These are phyloP conservation scores for Carterocephalus palaemon DNA, from an alignment of 2,888 invertebrate genomes.

Conservation along the genomic window DNA sequence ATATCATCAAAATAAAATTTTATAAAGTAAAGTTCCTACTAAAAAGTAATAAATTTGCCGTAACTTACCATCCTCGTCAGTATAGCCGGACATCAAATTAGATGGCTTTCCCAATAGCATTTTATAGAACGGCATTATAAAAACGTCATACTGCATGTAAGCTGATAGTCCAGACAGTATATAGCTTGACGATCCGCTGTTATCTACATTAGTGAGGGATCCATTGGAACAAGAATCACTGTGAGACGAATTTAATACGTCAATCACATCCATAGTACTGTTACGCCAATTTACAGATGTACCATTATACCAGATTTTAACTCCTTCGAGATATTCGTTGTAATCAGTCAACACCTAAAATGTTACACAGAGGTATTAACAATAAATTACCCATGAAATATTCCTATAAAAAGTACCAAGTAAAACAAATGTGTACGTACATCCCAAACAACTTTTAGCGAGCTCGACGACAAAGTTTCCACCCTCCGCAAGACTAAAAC, in stretches of 20 bases:
- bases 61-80: slow-evolving; percentile 88
- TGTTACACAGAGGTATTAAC: slow-evolving; percentile 12
- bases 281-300: slow-evolving; percentile 71
- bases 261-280: slow-evolving; percentile 54
- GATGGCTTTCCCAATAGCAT: slow-evolving; percentile 94
- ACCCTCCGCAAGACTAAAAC: slow-evolving; percentile 85
- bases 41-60: no score
- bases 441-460: slow-evolving; percentile 89
- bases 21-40: no score
- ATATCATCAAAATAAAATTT: no score
- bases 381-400: slow-evolving; percentile 7
- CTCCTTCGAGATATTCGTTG: slow-evolving; percentile 82
- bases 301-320: slow-evolving; percentile 81
- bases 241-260: slow-evolving; percentile 48
- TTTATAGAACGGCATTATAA: slow-evolving; percentile 93
- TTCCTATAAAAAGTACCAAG: not conserved
- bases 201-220: slow-evolving; percentile 83
- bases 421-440: slow-evolving; percentile 74
- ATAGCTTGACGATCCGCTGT: slow-evolving; percentile 85
- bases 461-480: slow-evolving; percentile 85
- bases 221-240: slow-evolving; percentile 75
- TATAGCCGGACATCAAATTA: slow-evolving; percentile 91
- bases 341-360: slow-evolving; percentile 74
- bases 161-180: slow-evolving; percentile 87
- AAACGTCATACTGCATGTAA: slow-evolving; percentile 94